Evolutionary conservation across 1,140 invertebrate species (phyloP), one percentile per base, ranked within the genome.

Genomic region (Lasaia peninsularis): DNA sequence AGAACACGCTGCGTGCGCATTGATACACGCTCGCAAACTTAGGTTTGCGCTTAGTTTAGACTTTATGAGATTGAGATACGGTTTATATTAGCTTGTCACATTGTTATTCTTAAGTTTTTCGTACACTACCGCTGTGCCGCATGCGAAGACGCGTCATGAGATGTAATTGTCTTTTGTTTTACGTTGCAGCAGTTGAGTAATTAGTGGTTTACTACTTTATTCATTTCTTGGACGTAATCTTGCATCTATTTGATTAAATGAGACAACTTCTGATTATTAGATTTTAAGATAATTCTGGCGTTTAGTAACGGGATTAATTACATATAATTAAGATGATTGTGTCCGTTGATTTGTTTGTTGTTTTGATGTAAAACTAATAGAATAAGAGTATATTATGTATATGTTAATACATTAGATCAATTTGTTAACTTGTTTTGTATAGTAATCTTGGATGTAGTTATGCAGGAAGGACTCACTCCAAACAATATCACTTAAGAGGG

Each of bases 81-180:
- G 63, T 67, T 37, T 8, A 60, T 33, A 58, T 65, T 75, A 7
- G 33, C 12, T 21, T 65, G 55, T 10, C n/a, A 11, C 0, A 0
- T 4, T 34, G 37, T 48, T 33, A 24, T 31, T 12, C 37, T 11
- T 75, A 75, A 72, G 44, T 59, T 77, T 67, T 79, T 80, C 70
- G 75, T 75, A 82, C 71, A 82, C 80, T 86, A 86, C 80, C 80
- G 80, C 71, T 71, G 55, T 68, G 58, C 60, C 65, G 69, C 69
- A 74, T 77, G 79, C 78, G 73, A 62, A 66, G 56, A 63, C 55
- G 67, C 67, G 65, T 72, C 72, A 75, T 74, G 65, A 80, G 78
- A 82, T 78, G 74, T 86, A 82, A 83, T 82, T 80, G 73, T 64
- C 76, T 75, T 82, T 85, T 80, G 81, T 76, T 82, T 80, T 80